A percentile compares a stretch with the other conserved stretches of the same genome.
phyloP scores from a whole-genome alignment of 2,888 invertebrate genomes.

The Heliconius charithonia region DNA sequence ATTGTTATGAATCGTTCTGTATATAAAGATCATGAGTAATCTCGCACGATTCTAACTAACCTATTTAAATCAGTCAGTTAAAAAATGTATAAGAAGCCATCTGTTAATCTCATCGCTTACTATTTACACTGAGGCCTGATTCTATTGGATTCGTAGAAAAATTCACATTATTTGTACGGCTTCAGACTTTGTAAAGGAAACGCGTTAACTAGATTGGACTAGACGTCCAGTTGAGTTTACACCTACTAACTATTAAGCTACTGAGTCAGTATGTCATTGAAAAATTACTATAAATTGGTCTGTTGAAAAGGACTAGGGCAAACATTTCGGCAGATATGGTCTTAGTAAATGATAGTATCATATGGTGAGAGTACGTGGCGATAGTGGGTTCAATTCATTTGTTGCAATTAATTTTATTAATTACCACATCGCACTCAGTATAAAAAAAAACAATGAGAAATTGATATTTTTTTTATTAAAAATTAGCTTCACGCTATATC shows the following conservation, averaged over 20 bases:
- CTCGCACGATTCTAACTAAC: background rate
- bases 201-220: slow-evolving; percentile 33
- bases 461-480: too few relatives aligned
- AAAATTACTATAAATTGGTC: slow-evolving; percentile 15
- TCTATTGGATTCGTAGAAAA: slow-evolving; percentile 26
- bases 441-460: too few relatives aligned
- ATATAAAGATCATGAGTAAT: background rate
- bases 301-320: too few relatives aligned
- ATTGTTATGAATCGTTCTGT: background rate
- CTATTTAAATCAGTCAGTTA: background rate
- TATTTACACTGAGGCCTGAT: slow-evolving; percentile 35
- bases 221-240: slow-evolving; percentile 11
- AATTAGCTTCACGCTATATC: too few relatives aligned
- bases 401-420: too few relatives aligned
- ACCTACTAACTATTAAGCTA: slow-evolving; percentile 21
- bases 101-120: slow-evolving; percentile 18
- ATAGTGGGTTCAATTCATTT: too few relatives aligned
- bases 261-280: slow-evolving; percentile 17
- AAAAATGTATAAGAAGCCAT: slow-evolving; percentile 13
- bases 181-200: slow-evolving; percentile 35
- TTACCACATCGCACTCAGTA: too few relatives aligned
- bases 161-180: slow-evolving; percentile 31
- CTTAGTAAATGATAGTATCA: background rate
- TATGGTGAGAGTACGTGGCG: too few relatives aligned
- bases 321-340: background rate